These are phyloP conservation scores for Calliopsis andreniformis DNA, from an alignment of 1,140 invertebrate species.

Conservation along the genomic window DNA sequence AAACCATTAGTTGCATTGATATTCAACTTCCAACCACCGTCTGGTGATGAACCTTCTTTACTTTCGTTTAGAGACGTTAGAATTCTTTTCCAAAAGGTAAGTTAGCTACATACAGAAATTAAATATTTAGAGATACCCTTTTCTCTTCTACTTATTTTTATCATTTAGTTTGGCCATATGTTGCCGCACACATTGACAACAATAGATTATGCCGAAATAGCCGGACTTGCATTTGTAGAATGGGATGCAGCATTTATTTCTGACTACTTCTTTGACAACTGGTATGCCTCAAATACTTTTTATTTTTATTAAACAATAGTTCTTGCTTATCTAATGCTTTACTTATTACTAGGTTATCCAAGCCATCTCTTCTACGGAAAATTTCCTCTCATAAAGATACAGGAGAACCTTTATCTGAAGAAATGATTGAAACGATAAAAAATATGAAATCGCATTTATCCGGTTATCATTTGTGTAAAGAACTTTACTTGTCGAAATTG, in stretches of 20 bases:
- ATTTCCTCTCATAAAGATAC: slow-evolving; percentile 89
- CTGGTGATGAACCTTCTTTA: slow-evolving; percentile 85
- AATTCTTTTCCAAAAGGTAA: slow-evolving; percentile 88
- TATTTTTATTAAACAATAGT: neutral
- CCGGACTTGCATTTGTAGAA: slow-evolving; percentile 93
- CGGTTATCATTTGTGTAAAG: slow-evolving; percentile 89
- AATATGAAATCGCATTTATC: slow-evolving; percentile 87
- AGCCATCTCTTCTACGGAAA: slow-evolving; percentile 85
- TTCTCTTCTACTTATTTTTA: neutral
- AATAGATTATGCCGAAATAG: slow-evolving; percentile 90
- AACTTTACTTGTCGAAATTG: slow-evolving; percentile 91
- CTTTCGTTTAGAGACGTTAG: slow-evolving; percentile 89
- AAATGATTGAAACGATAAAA: slow-evolving; percentile 85
- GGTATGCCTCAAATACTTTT: slow-evolving; percentile 77
- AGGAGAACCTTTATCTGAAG: slow-evolving; percentile 86
- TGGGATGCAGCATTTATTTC: slow-evolving; percentile 94
- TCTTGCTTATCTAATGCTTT: neutral
- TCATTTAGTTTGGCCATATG: slow-evolving; percentile 88
- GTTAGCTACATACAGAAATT: slow-evolving; percentile 14
- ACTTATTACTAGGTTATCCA: slow-evolving; percentile 81
- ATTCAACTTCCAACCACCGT: slow-evolving; percentile 89
- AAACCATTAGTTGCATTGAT: slow-evolving; percentile 90
- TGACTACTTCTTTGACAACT: slow-evolving; percentile 90
- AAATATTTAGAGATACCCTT: neutral
- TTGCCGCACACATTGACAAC: slow-evolving; percentile 91